Conservation (phyloP, 2,797 vertebrate genomes). For the Diceros bicornis region DNA sequence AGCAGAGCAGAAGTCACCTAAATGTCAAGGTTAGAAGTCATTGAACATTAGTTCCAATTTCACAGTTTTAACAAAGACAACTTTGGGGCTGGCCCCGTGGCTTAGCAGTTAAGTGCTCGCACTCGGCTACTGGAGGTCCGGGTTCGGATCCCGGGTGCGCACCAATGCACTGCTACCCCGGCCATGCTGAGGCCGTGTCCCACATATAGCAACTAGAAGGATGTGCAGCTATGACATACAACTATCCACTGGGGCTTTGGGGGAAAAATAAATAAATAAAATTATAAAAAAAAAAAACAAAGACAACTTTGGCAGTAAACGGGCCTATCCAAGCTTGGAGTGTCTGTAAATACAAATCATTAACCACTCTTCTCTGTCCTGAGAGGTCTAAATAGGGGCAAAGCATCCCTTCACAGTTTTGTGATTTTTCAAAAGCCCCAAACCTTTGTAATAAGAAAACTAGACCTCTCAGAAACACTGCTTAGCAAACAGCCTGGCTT, state of each 20-base stretch:
- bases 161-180: too few relatives aligned
- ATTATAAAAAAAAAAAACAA: too few relatives aligned
- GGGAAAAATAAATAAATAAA: too few relatives aligned
- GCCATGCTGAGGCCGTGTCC: too few relatives aligned
- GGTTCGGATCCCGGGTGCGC: too few relatives aligned
- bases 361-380: background rate
- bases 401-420: background rate
- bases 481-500: background rate
- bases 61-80: constrained; percentile 42
- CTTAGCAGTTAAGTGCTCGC: too few relatives aligned
- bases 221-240: too few relatives aligned
- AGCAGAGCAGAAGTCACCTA: constrained; percentile 41
- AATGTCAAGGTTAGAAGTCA: background rate
- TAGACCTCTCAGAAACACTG: background rate
- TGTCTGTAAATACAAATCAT: background rate
- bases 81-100: too few relatives aligned
- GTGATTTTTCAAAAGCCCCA: constrained; percentile 5
- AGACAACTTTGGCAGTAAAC: background rate
- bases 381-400: background rate
- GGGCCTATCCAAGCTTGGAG: background rate
- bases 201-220: too few relatives aligned
- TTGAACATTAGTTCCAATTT: background rate
- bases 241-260: too few relatives aligned
- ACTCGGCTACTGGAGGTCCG: too few relatives aligned
- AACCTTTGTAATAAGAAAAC: background rate